phyloP scores from a whole-genome alignment of 2,113 vertebrate genomes.

The Ptyas mucosa region DNA sequence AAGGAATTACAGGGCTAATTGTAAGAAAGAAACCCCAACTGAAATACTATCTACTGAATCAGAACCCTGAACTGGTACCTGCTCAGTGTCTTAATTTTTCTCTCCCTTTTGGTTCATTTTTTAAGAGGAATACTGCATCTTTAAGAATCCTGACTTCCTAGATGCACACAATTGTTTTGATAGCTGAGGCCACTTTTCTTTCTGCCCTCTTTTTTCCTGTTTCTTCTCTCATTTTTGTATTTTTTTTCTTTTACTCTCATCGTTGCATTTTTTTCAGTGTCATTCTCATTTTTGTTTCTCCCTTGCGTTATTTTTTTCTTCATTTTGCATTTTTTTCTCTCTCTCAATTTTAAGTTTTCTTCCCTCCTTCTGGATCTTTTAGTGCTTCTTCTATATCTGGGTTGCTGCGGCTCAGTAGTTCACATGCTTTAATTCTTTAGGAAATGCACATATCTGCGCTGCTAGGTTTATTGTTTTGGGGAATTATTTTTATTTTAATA shows the following conservation, averaged over 20 bases:
- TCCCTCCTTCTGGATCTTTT: slow-evolving; percentile 18
- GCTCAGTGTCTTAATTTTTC: slow-evolving; percentile 42
- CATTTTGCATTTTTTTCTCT: slow-evolving; percentile 36
- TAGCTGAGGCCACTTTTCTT: slow-evolving; percentile 71
- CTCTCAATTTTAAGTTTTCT: slow-evolving; percentile 28
- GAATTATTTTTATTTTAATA: slow-evolving; percentile 50
- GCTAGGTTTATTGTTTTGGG: slow-evolving; percentile 68
- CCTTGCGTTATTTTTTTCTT: slow-evolving; percentile 40
- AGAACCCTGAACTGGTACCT: slow-evolving; percentile 31
- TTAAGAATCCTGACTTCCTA: slow-evolving; percentile 60
- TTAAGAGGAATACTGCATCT: slow-evolving; percentile 74
- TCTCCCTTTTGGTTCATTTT: slow-evolving; percentile 46
- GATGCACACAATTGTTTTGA: slow-evolving; percentile 70
- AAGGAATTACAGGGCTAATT: neutral
- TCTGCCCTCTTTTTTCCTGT: slow-evolving; percentile 45
- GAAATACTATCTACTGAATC: slow-evolving; percentile 30
- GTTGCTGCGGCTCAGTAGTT: slow-evolving; percentile 62
- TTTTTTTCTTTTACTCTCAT: slow-evolving; percentile 47
- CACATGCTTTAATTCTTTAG: slow-evolving; percentile 65
- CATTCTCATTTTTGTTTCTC: slow-evolving; percentile 13
- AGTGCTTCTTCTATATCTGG: slow-evolving; percentile 60
- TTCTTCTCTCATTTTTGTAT: neutral
- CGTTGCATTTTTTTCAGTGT: slow-evolving; percentile 44
- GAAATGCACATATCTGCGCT: slow-evolving; percentile 69
- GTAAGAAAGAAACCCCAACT: slow-evolving; percentile 38